Percentiles rank a stretch among this genome's conserved stretches.
Conservation (phyloP, 2,113 vertebrate species). For the Rhynchomys soricoides region DNA sequence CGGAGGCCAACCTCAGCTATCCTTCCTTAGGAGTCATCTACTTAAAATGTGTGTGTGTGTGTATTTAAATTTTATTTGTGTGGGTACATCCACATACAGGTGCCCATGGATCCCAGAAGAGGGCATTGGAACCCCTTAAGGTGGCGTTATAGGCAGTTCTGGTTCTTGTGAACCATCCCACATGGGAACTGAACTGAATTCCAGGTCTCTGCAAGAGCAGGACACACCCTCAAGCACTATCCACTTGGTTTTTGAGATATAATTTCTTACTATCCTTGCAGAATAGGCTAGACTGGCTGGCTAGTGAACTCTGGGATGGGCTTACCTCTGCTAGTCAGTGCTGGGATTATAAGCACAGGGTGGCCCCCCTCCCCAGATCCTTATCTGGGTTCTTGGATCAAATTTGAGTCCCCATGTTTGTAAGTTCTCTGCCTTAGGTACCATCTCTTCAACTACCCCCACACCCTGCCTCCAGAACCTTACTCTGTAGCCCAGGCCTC, state of each 20-base stretch:
- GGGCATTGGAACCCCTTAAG: background rate
- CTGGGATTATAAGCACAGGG: background rate
- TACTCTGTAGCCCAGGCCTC: background rate
- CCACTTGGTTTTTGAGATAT: background rate
- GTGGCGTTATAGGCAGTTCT: too few relatives aligned
- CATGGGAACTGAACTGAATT: background rate
- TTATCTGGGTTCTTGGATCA: background rate
- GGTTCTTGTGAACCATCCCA: background rate
- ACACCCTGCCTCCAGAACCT: background rate
- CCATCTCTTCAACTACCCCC: background rate
- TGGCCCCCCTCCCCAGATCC: background rate
- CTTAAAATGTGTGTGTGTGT: background rate
- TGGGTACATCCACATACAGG: background rate
- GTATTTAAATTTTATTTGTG: too few relatives aligned
- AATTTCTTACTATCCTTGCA: background rate
- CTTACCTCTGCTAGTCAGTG: background rate
- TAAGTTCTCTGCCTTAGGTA: background rate
- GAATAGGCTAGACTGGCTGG: background rate
- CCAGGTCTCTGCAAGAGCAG: background rate
- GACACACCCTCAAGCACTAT: too few relatives aligned
- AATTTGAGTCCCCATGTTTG: background rate
- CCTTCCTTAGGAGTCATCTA: background rate
- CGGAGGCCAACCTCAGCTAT: background rate
- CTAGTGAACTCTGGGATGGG: background rate
- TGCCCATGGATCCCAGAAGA: background rate